Conservation (phyloP, 2,888 invertebrate species). For the Sceliomorpha sp. region DNA sequence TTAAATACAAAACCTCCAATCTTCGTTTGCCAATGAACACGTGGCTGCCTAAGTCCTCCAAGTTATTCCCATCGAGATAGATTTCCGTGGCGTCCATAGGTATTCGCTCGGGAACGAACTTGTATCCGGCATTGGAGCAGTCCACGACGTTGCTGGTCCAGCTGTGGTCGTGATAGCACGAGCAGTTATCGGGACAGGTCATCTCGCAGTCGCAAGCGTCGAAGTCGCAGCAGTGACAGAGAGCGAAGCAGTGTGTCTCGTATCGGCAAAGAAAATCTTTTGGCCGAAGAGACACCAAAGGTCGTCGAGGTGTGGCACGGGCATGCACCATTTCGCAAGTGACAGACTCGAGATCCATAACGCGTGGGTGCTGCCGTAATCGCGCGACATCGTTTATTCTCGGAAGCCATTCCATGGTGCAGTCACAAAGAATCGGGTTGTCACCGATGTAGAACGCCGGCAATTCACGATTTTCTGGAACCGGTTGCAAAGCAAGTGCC, state of each 20-base stretch:
- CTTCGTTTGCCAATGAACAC: constrained; percentile 93
- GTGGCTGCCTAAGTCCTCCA: constrained; percentile 90
- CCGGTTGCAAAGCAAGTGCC: constrained; percentile 85
- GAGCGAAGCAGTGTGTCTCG: constrained; percentile 90
- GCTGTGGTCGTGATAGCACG: constrained; percentile 92
- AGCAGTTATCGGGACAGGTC: constrained; percentile 92
- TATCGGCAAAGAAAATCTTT: constrained; percentile 91
- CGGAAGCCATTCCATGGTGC: constrained; percentile 93
- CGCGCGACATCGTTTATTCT: constrained; percentile 88
- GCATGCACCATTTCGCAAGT: constrained; percentile 88
- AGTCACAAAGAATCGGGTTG: constrained; percentile 92
- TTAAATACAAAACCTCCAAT: constrained; percentile 88
- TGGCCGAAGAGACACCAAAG: constrained; percentile 85
- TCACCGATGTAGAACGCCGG: constrained; percentile 90
- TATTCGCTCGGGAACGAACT: constrained; percentile 88
- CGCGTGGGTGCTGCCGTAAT: constrained; percentile 87
- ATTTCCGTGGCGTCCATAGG: constrained; percentile 95
- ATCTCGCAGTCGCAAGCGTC: constrained; percentile 95
- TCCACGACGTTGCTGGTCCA: constrained; percentile 93
- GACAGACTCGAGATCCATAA: constrained; percentile 90
- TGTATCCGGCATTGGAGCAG: constrained; percentile 88
- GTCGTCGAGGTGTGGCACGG: constrained; percentile 83
- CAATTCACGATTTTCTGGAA: constrained; percentile 85
- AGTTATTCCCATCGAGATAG: constrained; percentile 90
- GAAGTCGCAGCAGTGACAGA: constrained; percentile 94